Evolutionary conservation across 2,797 vertebrate species (phyloP).

Genomic region (Rhincodon typus): DNA sequence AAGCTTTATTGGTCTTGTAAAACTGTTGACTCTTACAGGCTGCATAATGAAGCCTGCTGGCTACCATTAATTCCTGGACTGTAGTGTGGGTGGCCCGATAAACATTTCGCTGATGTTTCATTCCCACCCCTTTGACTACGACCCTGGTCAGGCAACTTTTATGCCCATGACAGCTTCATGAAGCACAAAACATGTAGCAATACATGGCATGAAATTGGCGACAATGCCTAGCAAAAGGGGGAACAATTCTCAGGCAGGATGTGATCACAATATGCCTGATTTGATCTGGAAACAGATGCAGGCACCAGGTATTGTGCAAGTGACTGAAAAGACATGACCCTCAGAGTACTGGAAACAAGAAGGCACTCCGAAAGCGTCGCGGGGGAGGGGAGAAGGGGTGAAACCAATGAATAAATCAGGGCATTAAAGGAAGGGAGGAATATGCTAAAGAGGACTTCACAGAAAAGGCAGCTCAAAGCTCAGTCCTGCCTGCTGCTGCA

Average conservation of each 20-base stretch:
- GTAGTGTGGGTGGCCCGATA: slow-evolving; percentile 75
- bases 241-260: slow-evolving; percentile 76
- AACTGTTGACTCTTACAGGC: slow-evolving; percentile 53
- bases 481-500: slow-evolving; percentile 57
- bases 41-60: slow-evolving; percentile 42
- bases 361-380: slow-evolving; percentile 64
- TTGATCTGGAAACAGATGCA: slow-evolving; percentile 76
- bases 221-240: slow-evolving; percentile 74
- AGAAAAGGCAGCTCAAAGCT: slow-evolving; percentile 60
- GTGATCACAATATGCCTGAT: slow-evolving; percentile 77
- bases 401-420: slow-evolving; percentile 99
- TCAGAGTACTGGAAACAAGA: slow-evolving; percentile 67
- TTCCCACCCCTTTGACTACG: slow-evolving; percentile 78
- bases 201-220: slow-evolving; percentile 84
- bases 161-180: slow-evolving; percentile 84
- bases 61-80: slow-evolving; percentile 50
- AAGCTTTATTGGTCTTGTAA: slow-evolving; percentile 52
- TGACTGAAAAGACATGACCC: slow-evolving; percentile 74
- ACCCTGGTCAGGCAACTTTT: slow-evolving; percentile 74
- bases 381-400: slow-evolving; percentile 66
- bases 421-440: slow-evolving; percentile 61
- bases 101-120: slow-evolving; percentile 63
- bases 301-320: slow-evolving; percentile 65
- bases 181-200: slow-evolving; percentile 77
- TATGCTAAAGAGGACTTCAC: slow-evolving; percentile 80